A percentile compares a stretch with the other conserved stretches of the same genome.
phyloP scores from a whole-genome alignment of 2,888 invertebrate genomes.

The Scaptomyza reducta region DNA sequence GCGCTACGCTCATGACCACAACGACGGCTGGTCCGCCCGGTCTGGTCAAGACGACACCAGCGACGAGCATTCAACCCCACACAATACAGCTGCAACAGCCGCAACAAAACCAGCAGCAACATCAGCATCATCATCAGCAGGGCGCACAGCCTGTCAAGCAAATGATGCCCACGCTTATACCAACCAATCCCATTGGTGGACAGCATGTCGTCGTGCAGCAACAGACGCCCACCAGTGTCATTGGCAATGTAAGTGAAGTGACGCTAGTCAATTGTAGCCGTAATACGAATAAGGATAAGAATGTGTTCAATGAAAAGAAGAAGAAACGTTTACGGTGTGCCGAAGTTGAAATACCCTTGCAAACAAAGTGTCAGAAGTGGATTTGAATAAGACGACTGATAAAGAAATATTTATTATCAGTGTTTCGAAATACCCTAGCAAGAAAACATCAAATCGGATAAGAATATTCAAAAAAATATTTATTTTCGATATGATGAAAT shows the following conservation, averaged over 20 bases:
- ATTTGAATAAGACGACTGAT: no score
- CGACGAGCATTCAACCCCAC: constrained; percentile 71
- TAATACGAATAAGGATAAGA: not conserved
- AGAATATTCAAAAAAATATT: not conserved
- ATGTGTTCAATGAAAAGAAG: not conserved
- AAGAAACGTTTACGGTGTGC: no score
- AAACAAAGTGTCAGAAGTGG: not conserved
- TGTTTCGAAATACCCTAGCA: no score
- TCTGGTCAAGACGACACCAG: constrained; percentile 81
- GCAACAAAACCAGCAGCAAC: constrained; percentile 52
- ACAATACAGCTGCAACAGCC: constrained; percentile 77
- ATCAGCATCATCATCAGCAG: constrained; percentile 71
- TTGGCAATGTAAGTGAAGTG: constrained; percentile 79
- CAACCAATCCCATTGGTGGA: constrained; percentile 79
- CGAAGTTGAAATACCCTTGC: not conserved
- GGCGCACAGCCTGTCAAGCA: constrained; percentile 74
- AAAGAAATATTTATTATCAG: no score
- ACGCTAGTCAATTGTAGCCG: not conserved
- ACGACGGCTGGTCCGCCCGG: constrained; percentile 82
- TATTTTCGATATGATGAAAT: no score
- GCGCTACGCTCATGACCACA: constrained; percentile 81
- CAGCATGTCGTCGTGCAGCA: constrained; percentile 82
- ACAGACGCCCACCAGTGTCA: constrained; percentile 80
- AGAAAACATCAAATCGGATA: no score
- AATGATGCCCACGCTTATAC: constrained; percentile 83